A percentile compares a stretch with the other conserved stretches of the same genome.
Evolutionary conservation across 1,140 invertebrate genomes (phyloP).

Genomic region (Caenorhabditis remanei): DNA sequence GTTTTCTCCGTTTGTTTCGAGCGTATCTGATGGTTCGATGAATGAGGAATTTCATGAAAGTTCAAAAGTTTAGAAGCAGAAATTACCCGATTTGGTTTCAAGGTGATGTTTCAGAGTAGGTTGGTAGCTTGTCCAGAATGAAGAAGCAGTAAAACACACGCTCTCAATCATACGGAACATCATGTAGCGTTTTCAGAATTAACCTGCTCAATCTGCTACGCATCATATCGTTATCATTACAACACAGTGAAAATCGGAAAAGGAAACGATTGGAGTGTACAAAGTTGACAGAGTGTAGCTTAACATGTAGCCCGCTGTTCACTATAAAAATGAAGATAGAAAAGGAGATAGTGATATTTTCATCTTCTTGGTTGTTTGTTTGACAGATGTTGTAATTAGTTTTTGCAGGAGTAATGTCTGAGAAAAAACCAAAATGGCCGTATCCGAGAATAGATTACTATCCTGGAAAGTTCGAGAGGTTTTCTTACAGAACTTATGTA

Average conservation of each 20-base stretch:
- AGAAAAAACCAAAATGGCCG: neutral
- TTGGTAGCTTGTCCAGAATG: too few species aligned
- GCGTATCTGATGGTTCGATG: neutral
- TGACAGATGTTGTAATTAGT: neutral
- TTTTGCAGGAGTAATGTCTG: neutral
- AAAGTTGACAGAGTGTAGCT: neutral
- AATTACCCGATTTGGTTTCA: neutral
- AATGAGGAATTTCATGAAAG: neutral
- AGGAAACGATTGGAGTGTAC: neutral
- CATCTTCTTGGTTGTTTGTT: neutral
- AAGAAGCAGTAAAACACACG: too few species aligned
- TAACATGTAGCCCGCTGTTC: neutral
- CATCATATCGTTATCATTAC: neutral
- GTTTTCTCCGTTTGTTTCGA: neutral
- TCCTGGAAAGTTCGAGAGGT: conserved; percentile 7
- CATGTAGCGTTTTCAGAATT: too few species aligned
- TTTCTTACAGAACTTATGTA: conserved; percentile 53
- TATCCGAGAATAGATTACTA: conserved; percentile 21
- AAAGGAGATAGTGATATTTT: neutral
- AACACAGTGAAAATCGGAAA: neutral
- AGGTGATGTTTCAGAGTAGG: too few species aligned
- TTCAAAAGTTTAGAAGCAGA: neutral
- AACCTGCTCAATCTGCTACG: neutral
- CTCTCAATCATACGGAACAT: too few species aligned
- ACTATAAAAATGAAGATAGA: conserved; percentile 42